Evolutionary conservation across 2,113 vertebrate genomes (phyloP).

Genomic region (Ptilonorhynchus violaceus): DNA sequence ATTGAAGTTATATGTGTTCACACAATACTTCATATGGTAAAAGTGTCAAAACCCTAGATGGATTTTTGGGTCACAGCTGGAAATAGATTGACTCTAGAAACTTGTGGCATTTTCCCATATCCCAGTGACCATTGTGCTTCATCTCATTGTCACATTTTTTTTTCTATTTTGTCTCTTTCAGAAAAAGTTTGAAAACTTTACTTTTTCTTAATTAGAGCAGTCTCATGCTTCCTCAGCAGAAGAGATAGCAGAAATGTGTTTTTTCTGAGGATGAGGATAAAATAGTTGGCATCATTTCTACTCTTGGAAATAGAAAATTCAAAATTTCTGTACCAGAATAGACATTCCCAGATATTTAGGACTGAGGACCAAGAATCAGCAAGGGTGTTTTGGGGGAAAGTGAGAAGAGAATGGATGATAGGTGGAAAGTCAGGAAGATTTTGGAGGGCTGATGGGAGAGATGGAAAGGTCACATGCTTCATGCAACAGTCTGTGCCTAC

Average conservation of each 20-base stretch:
- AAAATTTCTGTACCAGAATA: not conserved
- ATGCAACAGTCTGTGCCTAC: not conserved
- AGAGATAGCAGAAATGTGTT: not conserved
- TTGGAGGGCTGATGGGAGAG: not conserved
- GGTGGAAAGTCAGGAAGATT: not conserved
- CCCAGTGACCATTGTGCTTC: not conserved
- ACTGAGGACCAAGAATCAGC: accelerated
- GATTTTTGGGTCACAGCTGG: not conserved
- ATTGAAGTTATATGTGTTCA: not conserved
- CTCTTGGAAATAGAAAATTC: not conserved
- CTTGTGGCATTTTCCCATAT: not conserved
- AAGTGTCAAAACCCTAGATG: not conserved
- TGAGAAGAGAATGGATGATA: not conserved
- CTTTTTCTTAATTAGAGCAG: not conserved
- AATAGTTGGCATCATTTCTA: not conserved
- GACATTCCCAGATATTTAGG: not conserved
- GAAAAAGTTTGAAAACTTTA: not conserved
- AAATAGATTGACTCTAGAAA: not conserved
- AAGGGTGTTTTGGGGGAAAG: not conserved
- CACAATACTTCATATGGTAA: not conserved
- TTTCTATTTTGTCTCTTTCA: not conserved
- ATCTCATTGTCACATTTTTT: not conserved
- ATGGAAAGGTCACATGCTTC: not conserved
- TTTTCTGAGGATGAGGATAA: not conserved
- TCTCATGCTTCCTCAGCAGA: not conserved